Base-by-base conservation (phyloP, 2,888 invertebrate species). In the Agrochola litura region DNA sequence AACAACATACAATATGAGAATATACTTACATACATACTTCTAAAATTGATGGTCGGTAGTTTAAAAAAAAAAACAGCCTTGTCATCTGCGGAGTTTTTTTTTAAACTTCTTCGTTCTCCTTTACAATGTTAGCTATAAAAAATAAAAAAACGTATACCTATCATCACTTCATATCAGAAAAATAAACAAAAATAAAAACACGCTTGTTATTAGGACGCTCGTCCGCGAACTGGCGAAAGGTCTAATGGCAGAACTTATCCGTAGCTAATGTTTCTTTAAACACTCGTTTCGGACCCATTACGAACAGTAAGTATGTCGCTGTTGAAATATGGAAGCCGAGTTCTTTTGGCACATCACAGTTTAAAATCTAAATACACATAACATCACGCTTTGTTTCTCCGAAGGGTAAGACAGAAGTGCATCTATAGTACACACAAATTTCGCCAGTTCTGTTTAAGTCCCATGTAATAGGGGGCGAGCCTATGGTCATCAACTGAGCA, bases 221-320 rank as follows among this genome's bases (percentile, higher is more conserved):
- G 61, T 88, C 81, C 81, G 79, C 79, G 84, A 86, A 85, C 86
- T 77, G 85, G 76, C 85, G 82, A 88, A 86, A 90, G 88, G 88
- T 89, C 92, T 94, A 95, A 95, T 94, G 94, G 91, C 92, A 91
- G 85, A 94, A 94, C 92, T 95, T 94, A 90, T 90, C 88, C 89
- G 83, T 82, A 81, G 83, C 89, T 93, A 95, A 94, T 94, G 94
- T 91, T 91, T 95, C 92, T 94, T 94, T 95, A 93, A 94, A 93
- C 90, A 92, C 92, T 92, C 91, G 85, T 86, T 69, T 71, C 86
- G 83, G 86, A 88, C 85, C 92, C 93, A 92, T 94, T 93, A 93
- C 91, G 76, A 84, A 77, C 22, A 77, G 69, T 69, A 77, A 58
- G 77, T 75, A 65, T 78, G 86, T 80, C 25, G 65, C 66, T 67